phyloP scores from a whole-genome alignment of 1,140 invertebrate genomes.

The Charaxes varanes region DNA sequence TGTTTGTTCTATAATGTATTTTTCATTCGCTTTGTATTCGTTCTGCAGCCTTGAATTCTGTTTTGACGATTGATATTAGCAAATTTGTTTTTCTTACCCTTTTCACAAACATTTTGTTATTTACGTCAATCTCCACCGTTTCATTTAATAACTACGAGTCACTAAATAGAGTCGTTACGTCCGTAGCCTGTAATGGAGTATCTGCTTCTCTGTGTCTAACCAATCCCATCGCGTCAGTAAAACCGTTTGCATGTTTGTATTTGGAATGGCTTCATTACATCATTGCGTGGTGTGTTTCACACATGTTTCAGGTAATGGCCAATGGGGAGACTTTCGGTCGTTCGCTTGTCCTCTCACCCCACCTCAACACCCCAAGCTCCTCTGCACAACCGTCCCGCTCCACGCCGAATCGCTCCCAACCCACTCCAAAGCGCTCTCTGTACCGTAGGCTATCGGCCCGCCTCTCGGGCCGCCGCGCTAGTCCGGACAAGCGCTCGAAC shows the following conservation, averaged over 20 bases:
- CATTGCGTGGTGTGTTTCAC: slow-evolving; percentile 74
- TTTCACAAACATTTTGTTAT: background rate
- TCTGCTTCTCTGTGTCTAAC: slow-evolving; percentile 53
- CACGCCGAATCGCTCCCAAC: slow-evolving; percentile 58
- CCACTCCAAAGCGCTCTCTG: slow-evolving; percentile 63
- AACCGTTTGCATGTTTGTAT: slow-evolving; percentile 65
- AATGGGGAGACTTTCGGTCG: slow-evolving; percentile 74
- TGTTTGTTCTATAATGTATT: slow-evolving; percentile 12
- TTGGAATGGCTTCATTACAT: slow-evolving; percentile 73
- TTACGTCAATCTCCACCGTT: slow-evolving; percentile 1
- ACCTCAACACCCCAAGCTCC: slow-evolving; percentile 47
- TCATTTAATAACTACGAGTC: no score
- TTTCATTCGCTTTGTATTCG: slow-evolving; percentile 20
- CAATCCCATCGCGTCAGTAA: slow-evolving; percentile 44
- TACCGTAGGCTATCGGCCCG: slow-evolving; percentile 64
- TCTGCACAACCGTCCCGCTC: slow-evolving; percentile 43
- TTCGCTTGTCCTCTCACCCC: slow-evolving; percentile 70
- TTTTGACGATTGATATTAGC: slow-evolving; percentile 14
- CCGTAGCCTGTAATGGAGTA: slow-evolving; percentile 17
- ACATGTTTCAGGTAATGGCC: slow-evolving; percentile 75
- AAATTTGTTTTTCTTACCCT: slow-evolving; percentile 4
- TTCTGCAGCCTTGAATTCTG: slow-evolving; percentile 10
- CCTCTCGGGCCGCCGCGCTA: slow-evolving; percentile 52
- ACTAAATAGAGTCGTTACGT: no score
- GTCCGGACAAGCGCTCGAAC: slow-evolving; percentile 34